phyloP scores from a whole-genome alignment of 2,113 vertebrate species.

The Microtus pennsylvanicus region DNA sequence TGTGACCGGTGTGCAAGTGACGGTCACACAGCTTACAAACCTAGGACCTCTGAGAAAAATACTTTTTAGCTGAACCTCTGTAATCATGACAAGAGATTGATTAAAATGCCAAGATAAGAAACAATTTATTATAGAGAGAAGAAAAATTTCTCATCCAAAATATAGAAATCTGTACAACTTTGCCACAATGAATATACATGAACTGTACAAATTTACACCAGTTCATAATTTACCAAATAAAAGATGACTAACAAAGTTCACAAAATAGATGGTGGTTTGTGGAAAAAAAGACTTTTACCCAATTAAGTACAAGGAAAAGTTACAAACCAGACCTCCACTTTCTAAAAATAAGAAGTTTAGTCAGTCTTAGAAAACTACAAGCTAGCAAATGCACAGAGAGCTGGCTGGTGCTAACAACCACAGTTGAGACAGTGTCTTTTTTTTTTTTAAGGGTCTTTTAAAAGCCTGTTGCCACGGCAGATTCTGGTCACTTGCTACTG shows the following conservation, averaged over 20 bases:
- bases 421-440: constrained; percentile 93
- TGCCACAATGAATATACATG: constrained; percentile 99
- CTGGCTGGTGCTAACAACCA: constrained; percentile 91
- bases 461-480: constrained; percentile 90
- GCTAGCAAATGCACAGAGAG: constrained; percentile 93
- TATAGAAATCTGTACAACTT: constrained; percentile 99
- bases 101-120: constrained; percentile 95
- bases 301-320: constrained; percentile 92
- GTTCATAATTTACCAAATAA: constrained; percentile 99
- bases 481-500: constrained; percentile 88
- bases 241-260: constrained; percentile 98
- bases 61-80: constrained; percentile 83
- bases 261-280: constrained; percentile 96
- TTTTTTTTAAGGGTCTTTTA: constrained; percentile 86
- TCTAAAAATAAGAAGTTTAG: constrained; percentile 94
- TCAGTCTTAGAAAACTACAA: constrained; percentile 93
- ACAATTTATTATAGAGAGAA: constrained; percentile 99
- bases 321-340: constrained; percentile 94
- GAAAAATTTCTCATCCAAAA: constrained; percentile 99
- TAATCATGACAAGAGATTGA: constrained; percentile 91
- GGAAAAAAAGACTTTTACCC: constrained; percentile 91
- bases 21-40: constrained; percentile 73
- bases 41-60: constrained; percentile 80
- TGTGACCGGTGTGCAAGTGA: constrained; percentile 77
- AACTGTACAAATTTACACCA: constrained; percentile 99